Evolutionary conservation across 2,888 invertebrate genomes (phyloP).

Genomic region (Eilema caniola): DNA sequence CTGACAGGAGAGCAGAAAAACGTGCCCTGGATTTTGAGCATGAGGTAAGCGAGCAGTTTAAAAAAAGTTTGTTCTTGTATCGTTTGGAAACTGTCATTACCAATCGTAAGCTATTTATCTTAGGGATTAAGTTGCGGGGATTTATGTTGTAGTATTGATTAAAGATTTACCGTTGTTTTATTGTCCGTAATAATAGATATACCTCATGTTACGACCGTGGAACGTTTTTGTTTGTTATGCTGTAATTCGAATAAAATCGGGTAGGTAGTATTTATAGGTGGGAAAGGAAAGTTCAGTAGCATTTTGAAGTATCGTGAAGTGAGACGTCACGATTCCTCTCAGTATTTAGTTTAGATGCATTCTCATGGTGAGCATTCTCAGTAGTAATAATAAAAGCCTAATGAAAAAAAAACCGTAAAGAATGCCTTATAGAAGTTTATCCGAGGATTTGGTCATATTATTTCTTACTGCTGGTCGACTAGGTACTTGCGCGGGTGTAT

Average conservation of each 20-base stretch:
- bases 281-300: neutral
- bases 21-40: constrained; percentile 56
- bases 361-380: too few species aligned
- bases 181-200: constrained; percentile 14
- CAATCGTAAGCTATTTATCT: constrained; percentile 32
- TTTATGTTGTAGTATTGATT: constrained; percentile 13
- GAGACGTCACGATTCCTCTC: neutral
- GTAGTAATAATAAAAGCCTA: too few species aligned
- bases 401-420: too few species aligned
- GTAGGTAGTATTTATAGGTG: neutral
- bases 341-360: neutral
- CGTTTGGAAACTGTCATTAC: constrained; percentile 22
- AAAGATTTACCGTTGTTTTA: constrained; percentile 3
- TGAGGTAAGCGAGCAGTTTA: constrained; percentile 29
- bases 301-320: neutral
- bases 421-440: too few species aligned
- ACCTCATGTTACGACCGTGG: constrained; percentile 5
- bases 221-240: constrained; percentile 15
- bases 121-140: constrained; percentile 10
- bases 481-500: too few species aligned
- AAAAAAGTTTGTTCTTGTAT: constrained; percentile 22
- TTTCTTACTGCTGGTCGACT: too few species aligned
- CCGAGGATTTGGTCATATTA: too few species aligned
- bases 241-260: constrained; percentile 10
- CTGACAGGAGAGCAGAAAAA: constrained; percentile 42